Conservation (phyloP, 2,888 invertebrate genomes). For the Fragum fragum region DNA sequence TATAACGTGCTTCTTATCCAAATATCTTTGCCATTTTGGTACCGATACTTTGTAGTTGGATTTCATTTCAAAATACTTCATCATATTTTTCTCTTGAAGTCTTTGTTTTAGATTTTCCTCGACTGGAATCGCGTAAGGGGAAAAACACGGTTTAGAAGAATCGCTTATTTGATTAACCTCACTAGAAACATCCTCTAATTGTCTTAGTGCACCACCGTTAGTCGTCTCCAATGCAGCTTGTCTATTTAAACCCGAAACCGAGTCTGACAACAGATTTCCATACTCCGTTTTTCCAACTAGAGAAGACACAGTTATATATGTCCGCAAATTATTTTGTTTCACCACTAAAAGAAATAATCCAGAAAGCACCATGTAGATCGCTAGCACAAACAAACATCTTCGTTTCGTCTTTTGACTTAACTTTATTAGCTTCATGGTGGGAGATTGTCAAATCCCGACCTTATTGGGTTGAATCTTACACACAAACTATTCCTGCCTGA, state of each 20-base stretch:
- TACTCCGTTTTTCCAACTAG: background rate
- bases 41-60: background rate
- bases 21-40: background rate
- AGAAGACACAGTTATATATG: background rate
- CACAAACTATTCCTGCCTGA: no score
- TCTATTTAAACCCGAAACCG: background rate
- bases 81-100: background rate
- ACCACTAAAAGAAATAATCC: background rate
- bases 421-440: background rate
- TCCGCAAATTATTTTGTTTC: background rate
- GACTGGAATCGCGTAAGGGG: background rate
- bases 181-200: background rate
- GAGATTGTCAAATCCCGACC: no score
- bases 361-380: background rate
- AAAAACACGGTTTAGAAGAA: conserved; percentile 1
- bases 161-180: background rate
- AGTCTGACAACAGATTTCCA: background rate
- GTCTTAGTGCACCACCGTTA: background rate
- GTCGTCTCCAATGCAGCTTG: background rate
- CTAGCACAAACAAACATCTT: background rate
- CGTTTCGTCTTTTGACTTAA: background rate
- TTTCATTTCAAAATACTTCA: background rate
- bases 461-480: no score
- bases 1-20: background rate
- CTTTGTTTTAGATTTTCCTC: background rate